These are phyloP conservation scores for Zoanthus gigantus DNA, from an alignment of 92 coral and sea anemone species.

Conservation along the genomic window DNA sequence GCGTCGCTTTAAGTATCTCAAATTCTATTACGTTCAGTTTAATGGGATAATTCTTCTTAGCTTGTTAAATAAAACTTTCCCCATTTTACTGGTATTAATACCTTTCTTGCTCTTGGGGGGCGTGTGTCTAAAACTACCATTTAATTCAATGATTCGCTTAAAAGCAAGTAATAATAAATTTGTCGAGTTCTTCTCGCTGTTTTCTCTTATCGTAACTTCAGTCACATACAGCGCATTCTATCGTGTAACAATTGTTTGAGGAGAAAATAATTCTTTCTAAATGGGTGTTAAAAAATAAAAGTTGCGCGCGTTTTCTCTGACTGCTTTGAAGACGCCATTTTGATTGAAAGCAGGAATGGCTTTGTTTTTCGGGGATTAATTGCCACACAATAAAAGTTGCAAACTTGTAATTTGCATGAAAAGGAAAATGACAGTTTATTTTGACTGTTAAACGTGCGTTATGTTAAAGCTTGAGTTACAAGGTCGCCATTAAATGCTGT, in stretches of 20 bases:
- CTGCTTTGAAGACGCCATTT: conserved; percentile 21
- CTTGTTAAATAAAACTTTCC: not conserved
- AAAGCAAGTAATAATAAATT: not conserved
- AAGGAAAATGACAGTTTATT: not conserved
- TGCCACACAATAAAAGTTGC: conserved; percentile 12
- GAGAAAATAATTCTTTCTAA: not conserved
- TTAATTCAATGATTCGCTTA: not conserved
- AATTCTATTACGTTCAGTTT: too few relatives aligned
- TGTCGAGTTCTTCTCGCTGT: not conserved
- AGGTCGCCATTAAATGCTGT: not conserved
- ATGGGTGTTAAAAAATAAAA: not conserved
- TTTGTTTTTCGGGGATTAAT: conserved; percentile 21
- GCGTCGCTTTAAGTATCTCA: too few relatives aligned
- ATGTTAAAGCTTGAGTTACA: not conserved
- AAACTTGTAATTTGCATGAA: conserved; percentile 17
- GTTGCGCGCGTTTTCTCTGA: not conserved
- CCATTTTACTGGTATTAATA: not conserved
- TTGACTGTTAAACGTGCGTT: not conserved
- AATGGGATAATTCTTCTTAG: not conserved
- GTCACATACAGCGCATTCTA: not conserved
- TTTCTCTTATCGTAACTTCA: not conserved
- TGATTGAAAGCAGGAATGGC: not conserved
- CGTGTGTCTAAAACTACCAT: not conserved
- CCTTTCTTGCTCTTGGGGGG: not conserved
- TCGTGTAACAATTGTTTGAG: not conserved